phyloP scores from a whole-genome alignment of 2,113 vertebrate genomes.

The Oncorhynchus keta region DNA sequence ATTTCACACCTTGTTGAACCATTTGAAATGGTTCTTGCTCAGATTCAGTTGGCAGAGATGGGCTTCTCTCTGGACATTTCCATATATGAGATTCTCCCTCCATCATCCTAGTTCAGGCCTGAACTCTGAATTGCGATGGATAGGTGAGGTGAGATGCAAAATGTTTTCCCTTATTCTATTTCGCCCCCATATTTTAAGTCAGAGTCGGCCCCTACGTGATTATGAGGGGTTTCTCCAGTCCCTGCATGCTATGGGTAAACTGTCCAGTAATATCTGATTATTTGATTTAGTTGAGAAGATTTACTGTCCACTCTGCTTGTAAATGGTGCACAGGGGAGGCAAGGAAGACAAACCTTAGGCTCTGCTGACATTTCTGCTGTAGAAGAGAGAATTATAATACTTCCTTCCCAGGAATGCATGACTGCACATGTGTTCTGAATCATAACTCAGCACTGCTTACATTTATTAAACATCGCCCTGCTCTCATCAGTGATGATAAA shows the following conservation, averaged over 20 bases:
- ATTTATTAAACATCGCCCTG: constrained; percentile 47
- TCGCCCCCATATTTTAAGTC: no score
- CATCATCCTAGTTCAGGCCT: no score
- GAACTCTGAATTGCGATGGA: no score
- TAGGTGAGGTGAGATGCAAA: no score
- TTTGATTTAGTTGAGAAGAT: constrained; percentile 62
- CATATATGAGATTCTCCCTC: no score
- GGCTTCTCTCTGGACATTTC: no score
- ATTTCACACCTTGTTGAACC: no score
- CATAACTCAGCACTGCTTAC: constrained; percentile 57
- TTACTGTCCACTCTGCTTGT: constrained; percentile 60
- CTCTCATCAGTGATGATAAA: constrained; percentile 51
- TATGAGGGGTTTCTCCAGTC: constrained; percentile 18
- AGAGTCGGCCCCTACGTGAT: neutral
- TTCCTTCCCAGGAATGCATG: constrained; percentile 45
- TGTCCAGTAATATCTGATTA: constrained; percentile 56
- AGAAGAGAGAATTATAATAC: constrained; percentile 60
- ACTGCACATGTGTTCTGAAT: constrained; percentile 57
- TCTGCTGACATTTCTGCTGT: constrained; percentile 63
- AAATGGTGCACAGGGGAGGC: constrained; percentile 57
- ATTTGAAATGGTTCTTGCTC: no score
- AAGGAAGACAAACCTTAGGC: constrained; percentile 55
- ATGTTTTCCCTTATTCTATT: no score
- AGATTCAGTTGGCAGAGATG: no score
- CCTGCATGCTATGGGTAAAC: constrained; percentile 23